Evolutionary conservation across 2,113 vertebrate species (phyloP).

Genomic region (Isurus oxyrinchus): DNA sequence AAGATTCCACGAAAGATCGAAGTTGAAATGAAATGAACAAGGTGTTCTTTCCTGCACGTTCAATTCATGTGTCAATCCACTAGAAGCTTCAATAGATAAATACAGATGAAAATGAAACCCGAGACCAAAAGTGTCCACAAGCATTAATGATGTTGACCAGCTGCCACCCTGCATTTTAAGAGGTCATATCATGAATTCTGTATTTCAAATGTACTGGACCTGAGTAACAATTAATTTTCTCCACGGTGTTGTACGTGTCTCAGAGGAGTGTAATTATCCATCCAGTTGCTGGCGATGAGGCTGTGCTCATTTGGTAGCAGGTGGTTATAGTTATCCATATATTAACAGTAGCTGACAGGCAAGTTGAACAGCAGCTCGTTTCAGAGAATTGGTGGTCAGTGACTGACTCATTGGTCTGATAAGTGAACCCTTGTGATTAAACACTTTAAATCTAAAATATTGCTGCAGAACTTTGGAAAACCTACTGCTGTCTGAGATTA

Average conservation of each 20-base stretch:
- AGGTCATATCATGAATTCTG: slow-evolving; percentile 8
- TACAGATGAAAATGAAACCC: slow-evolving; percentile 17
- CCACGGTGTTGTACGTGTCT: background rate
- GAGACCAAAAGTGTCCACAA: background rate
- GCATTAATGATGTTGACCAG: background rate
- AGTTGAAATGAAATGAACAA: background rate
- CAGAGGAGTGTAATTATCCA: background rate
- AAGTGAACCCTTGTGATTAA: background rate
- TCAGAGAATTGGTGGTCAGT: background rate
- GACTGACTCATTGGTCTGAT: background rate
- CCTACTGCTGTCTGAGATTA: background rate
- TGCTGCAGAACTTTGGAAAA: background rate
- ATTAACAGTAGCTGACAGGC: background rate
- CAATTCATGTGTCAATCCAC: background rate
- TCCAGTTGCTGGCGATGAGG: background rate
- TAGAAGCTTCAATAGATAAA: background rate
- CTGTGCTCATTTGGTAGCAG: background rate
- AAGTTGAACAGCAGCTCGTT: background rate
- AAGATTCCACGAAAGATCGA: background rate
- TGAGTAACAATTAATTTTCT: slow-evolving; percentile 22
- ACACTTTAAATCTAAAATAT: slow-evolving; percentile 1
- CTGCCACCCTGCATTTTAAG: background rate
- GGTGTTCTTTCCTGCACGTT: background rate
- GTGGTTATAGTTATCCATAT: background rate
- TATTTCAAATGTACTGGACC: slow-evolving; percentile 13